These are phyloP conservation scores for Lordiphosa mommai DNA, from an alignment of 1,140 invertebrate genomes.

Conservation along the genomic window DNA sequence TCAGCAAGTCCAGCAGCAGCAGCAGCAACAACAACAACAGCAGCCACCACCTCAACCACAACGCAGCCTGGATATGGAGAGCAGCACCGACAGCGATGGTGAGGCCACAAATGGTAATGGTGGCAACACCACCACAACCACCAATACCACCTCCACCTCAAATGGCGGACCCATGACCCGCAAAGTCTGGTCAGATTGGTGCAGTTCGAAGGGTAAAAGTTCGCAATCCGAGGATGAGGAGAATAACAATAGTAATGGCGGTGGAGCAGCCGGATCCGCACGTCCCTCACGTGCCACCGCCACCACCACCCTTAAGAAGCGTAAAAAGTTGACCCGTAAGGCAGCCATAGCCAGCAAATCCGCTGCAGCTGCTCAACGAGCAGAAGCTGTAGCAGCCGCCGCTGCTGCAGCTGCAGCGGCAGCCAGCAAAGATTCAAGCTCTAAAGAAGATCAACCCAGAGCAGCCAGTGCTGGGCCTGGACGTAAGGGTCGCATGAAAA, in stretches of 20 bases:
- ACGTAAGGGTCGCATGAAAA: slow-evolving; percentile 65
- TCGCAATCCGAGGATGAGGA: slow-evolving; percentile 82
- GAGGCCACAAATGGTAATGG: slow-evolving; percentile 79
- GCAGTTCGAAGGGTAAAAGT: slow-evolving; percentile 82
- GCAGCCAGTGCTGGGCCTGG: slow-evolving; percentile 45
- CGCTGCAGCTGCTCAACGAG: slow-evolving; percentile 66
- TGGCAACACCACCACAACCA: slow-evolving; percentile 81
- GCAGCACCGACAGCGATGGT: slow-evolving; percentile 80
- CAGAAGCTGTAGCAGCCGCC: slow-evolving; percentile 60
- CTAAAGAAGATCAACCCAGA: slow-evolving; percentile 54
- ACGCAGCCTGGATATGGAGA: slow-evolving; percentile 67
- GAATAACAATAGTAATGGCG: slow-evolving; percentile 71
- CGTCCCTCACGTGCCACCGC: slow-evolving; percentile 57
- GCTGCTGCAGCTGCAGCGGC: slow-evolving; percentile 43
- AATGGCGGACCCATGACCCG: slow-evolving; percentile 82
- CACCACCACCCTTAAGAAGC: slow-evolving; percentile 67
- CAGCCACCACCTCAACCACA: slow-evolving; percentile 47
- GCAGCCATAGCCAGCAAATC: slow-evolving; percentile 76
- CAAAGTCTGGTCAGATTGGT: slow-evolving; percentile 88
- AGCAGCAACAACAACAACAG: slow-evolving; percentile 29
- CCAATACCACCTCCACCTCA: slow-evolving; percentile 81
- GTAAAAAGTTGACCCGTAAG: slow-evolving; percentile 74
- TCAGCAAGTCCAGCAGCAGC: slow-evolving; percentile 31
- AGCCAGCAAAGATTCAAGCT: slow-evolving; percentile 59
- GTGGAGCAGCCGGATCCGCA: slow-evolving; percentile 2